Evolutionary conservation across 1,140 invertebrate genomes (phyloP), one percentile per base, ranked within the genome.

Genomic region (Drosophila oshimai): DNA sequence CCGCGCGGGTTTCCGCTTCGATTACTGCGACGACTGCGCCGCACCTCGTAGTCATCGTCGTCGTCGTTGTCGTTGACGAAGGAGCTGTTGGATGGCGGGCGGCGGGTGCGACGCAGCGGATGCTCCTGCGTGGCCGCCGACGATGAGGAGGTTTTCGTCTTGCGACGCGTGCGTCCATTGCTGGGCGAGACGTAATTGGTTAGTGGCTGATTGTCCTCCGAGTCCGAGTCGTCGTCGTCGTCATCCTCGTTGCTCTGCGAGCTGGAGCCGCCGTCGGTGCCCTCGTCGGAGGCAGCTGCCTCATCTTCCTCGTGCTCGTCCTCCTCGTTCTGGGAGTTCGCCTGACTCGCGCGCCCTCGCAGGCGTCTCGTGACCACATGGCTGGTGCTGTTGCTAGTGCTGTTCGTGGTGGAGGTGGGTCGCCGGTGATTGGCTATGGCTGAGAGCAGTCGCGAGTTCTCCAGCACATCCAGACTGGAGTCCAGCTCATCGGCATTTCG

Each of bases 161-260:
- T 72, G n/a, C 74, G 74, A 0, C 64, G 49, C 3, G 55, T 41
- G 6, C 75, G 61, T 3, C 76, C 77, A 34, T 87, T 89, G 29
- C 60, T 69, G 31, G 83, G 62, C 24, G 90, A 58, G 4, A 89
- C 87, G 61, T 89, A 89, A 47, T 67, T 89, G 15, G 90, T 87
- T n/a, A 93, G 79, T 22, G 92, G 93, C 51, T 91, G 91, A 89
- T 93, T 92, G 65, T 93, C 92, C 55, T 93, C 92, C 6, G 91
- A 91, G 54, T 91, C 91, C 53, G 91, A 90, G 17, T 72, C 78
- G n/a, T 79, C 80, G 7, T 61, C 49, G 0, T 60, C 60, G 0
- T 58, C 71, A 6, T 68, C 41, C n/a, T 77, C 69, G 24, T 57
- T 61, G 13, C 18, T 46, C n/a, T 87, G 88, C 4, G 69, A 68